These are phyloP conservation scores for Heliconius hermathena DNA, from an alignment of 1,140 invertebrate species.

Conservation along the genomic window DNA sequence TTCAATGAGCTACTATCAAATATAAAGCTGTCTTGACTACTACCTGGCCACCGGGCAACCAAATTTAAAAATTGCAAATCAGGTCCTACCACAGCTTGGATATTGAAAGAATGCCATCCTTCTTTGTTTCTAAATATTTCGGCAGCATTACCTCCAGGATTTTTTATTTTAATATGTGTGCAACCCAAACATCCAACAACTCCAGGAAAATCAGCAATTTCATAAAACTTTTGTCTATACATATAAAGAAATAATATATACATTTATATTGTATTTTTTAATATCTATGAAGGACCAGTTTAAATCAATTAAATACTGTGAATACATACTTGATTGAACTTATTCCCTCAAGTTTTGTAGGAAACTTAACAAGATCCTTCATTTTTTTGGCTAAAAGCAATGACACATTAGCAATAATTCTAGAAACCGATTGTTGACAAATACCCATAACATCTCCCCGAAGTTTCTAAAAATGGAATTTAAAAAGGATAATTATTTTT, in stretches of 20 bases:
- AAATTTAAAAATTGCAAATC: conserved; percentile 2
- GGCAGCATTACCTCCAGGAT: neutral
- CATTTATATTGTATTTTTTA: conserved; percentile 7
- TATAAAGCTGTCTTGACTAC: neutral
- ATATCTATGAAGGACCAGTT: neutral
- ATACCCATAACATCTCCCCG: conserved; percentile 7
- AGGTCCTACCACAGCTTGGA: conserved; percentile 6
- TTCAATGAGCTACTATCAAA: neutral
- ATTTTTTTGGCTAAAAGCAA: neutral
- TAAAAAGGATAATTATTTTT: neutral
- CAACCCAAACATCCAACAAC: conserved; percentile 1
- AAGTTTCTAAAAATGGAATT: neutral
- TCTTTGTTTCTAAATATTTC: conserved; percentile 5
- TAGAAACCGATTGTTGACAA: conserved; percentile 10
- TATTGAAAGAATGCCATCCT: conserved; percentile 2
- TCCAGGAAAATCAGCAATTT: conserved; percentile 13
- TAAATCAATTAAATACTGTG: neutral
- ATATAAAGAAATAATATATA: neutral
- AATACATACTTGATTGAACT: conserved; percentile 1
- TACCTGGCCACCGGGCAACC: neutral
- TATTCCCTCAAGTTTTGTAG: neutral
- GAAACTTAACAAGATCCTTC: neutral
- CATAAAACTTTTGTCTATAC: conserved; percentile 15
- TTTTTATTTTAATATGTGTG: conserved; percentile 9
- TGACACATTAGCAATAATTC: conserved; percentile 10